Evolutionary conservation across 2,113 vertebrate species (phyloP).

Genomic region (Meleagris gallopavo): DNA sequence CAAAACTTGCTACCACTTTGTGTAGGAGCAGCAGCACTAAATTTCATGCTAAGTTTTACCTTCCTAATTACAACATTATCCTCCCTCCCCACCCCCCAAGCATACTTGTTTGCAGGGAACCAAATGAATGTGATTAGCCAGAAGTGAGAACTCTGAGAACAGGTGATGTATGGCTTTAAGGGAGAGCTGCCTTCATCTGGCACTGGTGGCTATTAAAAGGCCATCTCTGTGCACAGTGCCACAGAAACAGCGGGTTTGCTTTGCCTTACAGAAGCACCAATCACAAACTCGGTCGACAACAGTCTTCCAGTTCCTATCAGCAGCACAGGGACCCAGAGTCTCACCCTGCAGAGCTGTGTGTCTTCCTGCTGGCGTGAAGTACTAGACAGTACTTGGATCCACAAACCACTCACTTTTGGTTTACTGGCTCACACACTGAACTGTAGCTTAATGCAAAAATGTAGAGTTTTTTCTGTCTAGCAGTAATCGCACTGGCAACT

Average conservation of each 20-base stretch:
- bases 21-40: neutral
- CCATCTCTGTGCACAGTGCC: neutral
- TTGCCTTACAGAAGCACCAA: neutral
- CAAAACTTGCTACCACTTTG: neutral
- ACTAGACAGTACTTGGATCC: neutral
- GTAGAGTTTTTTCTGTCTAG: neutral
- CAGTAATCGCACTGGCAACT: neutral
- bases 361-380: neutral
- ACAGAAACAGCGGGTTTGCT: neutral
- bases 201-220: neutral
- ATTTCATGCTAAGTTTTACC: neutral
- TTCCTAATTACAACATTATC: neutral
- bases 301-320: slow-evolving; percentile 29
- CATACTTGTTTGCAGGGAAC: neutral
- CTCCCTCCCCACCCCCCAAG: too few species aligned
- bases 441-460: neutral
- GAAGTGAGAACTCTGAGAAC: neutral
- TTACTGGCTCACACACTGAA: neutral
- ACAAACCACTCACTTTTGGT: neutral
- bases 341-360: neutral
- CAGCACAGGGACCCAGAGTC: neutral
- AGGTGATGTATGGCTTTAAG: neutral
- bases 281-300: neutral
- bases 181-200: neutral
- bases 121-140: neutral